phyloP scores from a whole-genome alignment of 2,888 invertebrate genomes.

The Sisyra nigra region DNA sequence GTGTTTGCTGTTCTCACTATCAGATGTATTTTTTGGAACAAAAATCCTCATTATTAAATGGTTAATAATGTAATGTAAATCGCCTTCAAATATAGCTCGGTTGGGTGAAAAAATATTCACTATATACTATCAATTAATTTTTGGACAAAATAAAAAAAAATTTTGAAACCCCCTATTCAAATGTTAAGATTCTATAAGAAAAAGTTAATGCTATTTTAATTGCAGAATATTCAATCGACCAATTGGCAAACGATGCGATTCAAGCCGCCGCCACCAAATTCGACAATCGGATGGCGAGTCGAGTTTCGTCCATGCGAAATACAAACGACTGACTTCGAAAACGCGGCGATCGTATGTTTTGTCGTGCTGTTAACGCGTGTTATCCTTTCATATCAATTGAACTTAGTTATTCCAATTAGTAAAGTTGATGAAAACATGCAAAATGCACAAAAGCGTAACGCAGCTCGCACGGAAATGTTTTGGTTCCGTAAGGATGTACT shows the following conservation, averaged over 20 bases:
- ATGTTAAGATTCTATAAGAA: too few species aligned
- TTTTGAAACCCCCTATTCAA: too few species aligned
- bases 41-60: too few species aligned
- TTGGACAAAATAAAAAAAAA: too few species aligned
- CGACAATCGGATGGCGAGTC: slow-evolving; percentile 96
- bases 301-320: slow-evolving; percentile 98
- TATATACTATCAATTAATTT: too few species aligned
- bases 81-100: too few species aligned
- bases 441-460: slow-evolving; percentile 82
- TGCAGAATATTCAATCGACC: slow-evolving; percentile 92
- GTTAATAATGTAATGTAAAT: too few species aligned
- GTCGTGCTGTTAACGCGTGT: slow-evolving; percentile 92
- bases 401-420: slow-evolving; percentile 94
- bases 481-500: slow-evolving; percentile 81
- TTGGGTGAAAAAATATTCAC: too few species aligned
- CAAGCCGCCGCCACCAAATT: slow-evolving; percentile 93
- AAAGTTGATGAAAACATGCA: slow-evolving; percentile 97
- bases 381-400: slow-evolving; percentile 88
- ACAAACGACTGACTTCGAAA: slow-evolving; percentile 98
- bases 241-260: slow-evolving; percentile 99
- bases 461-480: slow-evolving; percentile 69
- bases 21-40: too few species aligned
- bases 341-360: slow-evolving; percentile 96
- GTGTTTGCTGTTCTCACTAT: too few species aligned
- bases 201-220: too few species aligned